phyloP scores from a whole-genome alignment of 2,888 invertebrate genomes.

The Mimachlamys varia region DNA sequence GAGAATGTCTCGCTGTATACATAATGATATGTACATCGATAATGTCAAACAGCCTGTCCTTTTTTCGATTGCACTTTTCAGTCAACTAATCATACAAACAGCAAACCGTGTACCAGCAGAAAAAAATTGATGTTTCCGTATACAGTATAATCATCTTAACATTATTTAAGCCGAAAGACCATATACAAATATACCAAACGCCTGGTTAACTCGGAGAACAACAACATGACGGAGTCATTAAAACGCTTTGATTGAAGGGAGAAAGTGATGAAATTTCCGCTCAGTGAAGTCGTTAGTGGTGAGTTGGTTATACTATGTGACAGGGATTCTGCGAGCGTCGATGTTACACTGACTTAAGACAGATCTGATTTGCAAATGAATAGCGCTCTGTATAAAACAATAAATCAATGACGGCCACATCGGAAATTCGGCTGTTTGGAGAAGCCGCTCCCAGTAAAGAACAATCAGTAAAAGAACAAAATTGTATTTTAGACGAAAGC shows the following conservation, averaged over 20 bases:
- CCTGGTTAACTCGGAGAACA: background rate
- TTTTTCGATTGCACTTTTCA: too few species aligned
- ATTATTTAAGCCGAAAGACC: background rate
- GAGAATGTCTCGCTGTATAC: too few species aligned
- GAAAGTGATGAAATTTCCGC: constrained; percentile 46
- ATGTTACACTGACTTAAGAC: background rate
- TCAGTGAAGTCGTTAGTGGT: constrained; percentile 41
- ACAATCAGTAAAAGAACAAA: too few species aligned
- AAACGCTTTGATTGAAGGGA: background rate
- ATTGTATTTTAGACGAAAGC: too few species aligned
- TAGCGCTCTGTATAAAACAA: background rate
- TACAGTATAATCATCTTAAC: background rate
- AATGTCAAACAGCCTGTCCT: too few species aligned
- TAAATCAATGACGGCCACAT: background rate
- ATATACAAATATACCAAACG: background rate
- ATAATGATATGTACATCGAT: too few species aligned
- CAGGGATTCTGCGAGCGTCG: background rate
- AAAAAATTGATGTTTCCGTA: background rate
- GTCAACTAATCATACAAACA: too few species aligned
- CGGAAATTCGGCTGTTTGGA: too few species aligned
- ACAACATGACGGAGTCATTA: background rate
- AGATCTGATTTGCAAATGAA: constrained; percentile 21
- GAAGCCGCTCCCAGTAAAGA: too few species aligned
- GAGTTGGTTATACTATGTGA: constrained; percentile 34
- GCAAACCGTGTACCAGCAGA: too few species aligned